A percentile compares a stretch with the other conserved stretches of the same genome.
Evolutionary conservation across 2,888 invertebrate species (phyloP).

Genomic region (Noctuana brunneofusca): DNA sequence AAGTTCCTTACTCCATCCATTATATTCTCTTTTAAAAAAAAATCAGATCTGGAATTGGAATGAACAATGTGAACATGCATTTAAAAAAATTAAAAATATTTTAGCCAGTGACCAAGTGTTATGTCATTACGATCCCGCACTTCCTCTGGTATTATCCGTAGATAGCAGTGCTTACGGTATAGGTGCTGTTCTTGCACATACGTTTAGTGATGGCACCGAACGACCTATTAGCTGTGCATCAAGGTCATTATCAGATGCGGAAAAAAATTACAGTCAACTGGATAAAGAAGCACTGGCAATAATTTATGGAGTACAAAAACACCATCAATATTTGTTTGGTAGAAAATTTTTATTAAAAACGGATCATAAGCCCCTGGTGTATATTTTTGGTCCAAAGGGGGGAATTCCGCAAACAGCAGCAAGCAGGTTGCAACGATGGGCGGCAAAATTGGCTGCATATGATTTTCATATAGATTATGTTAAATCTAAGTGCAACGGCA

Average conservation of each 20-base stretch:
- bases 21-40: constrained; percentile 37
- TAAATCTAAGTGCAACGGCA: constrained; percentile 34
- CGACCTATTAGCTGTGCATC: no score
- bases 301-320: constrained; percentile 41
- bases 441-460: constrained; percentile 50
- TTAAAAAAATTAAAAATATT: background rate
- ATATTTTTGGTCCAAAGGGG: constrained; percentile 46
- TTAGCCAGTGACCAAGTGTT: background rate
- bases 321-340: constrained; percentile 44
- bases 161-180: no score
- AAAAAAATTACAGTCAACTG: constrained; percentile 30
- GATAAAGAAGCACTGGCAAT: constrained; percentile 45
- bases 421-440: constrained; percentile 48
- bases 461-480: constrained; percentile 41
- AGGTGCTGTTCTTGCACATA: no score
- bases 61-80: background rate
- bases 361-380: constrained; percentile 57
- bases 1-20: constrained; percentile 35
- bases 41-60: background rate
- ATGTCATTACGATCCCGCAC: no score
- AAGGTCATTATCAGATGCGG: no score
- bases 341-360: constrained; percentile 48
- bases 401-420: constrained; percentile 46
- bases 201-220: no score
- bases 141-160: no score